phyloP scores from a whole-genome alignment of 92 coral and sea anemone genomes.

The Umimayanthus kanabou region DNA sequence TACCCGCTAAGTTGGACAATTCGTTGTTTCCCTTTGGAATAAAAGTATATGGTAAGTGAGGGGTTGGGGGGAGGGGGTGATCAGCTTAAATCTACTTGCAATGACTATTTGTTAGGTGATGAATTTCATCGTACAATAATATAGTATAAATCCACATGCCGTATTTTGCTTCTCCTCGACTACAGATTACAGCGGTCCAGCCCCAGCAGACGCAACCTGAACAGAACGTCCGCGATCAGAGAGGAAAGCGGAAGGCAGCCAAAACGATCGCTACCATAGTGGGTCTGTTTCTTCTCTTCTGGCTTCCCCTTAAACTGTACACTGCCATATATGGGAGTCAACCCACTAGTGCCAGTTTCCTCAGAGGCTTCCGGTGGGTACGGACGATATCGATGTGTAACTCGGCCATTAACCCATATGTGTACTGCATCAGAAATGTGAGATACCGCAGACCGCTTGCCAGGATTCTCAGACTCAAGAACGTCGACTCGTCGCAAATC shows the following conservation, averaged over 20 bases:
- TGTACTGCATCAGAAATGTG: neutral
- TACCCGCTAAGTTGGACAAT: too few relatives aligned
- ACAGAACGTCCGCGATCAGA: neutral
- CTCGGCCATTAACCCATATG: neutral
- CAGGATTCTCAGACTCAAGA: neutral
- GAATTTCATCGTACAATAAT: too few relatives aligned
- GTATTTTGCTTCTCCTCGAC: too few relatives aligned
- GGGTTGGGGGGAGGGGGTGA: too few relatives aligned
- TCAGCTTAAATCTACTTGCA: too few relatives aligned
- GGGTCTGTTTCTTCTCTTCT: neutral
- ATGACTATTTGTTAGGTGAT: too few relatives aligned
- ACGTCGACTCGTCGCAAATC: neutral
- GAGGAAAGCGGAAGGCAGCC: neutral
- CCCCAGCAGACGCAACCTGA: neutral
- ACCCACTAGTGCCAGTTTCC: neutral
- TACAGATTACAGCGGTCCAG: neutral
- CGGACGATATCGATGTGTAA: neutral
- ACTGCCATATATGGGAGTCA: neutral
- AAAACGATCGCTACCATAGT: slow-evolving; percentile 2
- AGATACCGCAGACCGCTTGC: neutral
- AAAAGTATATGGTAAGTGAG: too few relatives aligned
- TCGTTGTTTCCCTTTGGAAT: too few relatives aligned
- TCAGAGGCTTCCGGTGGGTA: neutral
- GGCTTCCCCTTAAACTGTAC: neutral
- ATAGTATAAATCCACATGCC: too few relatives aligned